phyloP scores from a whole-genome alignment of 2,113 vertebrate species.

The Pycnonotus jocosus region DNA sequence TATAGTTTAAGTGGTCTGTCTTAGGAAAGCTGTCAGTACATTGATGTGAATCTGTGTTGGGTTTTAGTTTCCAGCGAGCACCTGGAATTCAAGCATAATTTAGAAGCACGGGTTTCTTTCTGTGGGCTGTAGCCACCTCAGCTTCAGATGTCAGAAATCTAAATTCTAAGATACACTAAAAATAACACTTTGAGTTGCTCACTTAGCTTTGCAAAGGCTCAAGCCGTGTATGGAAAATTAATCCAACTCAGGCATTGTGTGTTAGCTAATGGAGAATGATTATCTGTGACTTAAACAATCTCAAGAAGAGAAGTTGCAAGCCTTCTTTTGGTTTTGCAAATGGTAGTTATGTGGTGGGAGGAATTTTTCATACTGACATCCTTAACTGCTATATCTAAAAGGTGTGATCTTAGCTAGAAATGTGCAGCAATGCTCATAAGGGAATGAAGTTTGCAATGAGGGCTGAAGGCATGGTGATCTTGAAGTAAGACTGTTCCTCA shows the following conservation, averaged over 20 bases:
- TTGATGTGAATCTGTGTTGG: not conserved
- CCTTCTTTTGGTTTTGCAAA: not conserved
- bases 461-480: not conserved
- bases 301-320: not conserved
- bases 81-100: not conserved
- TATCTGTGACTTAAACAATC: not conserved
- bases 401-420: not conserved
- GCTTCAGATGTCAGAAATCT: not conserved
- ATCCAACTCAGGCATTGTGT: accelerated
- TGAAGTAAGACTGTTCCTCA: not conserved
- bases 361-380: not conserved
- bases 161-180: not conserved
- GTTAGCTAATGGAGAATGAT: not conserved
- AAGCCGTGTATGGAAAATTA: not conserved
- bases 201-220: not conserved
- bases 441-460: not conserved
- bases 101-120: not conserved
- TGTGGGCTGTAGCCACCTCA: not conserved
- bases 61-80: not conserved
- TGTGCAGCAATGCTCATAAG: not conserved
- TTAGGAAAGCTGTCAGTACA: not conserved
- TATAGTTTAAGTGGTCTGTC: not conserved
- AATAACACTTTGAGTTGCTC: not conserved
- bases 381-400: not conserved
- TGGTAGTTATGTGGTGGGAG: not conserved